Conservation (phyloP, 2,888 invertebrate species). For the Norana najaformis region DNA sequence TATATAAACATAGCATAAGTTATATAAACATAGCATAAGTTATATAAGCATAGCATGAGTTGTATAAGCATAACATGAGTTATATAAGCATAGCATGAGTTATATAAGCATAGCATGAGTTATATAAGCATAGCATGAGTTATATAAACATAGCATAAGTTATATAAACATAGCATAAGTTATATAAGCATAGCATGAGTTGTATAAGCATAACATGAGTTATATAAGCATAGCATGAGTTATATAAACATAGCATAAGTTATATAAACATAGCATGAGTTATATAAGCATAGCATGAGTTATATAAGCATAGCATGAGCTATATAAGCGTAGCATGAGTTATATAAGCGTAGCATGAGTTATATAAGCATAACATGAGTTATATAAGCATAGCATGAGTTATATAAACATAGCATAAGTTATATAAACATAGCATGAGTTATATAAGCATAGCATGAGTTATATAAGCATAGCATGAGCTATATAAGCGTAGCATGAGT, state of each 20-base stretch:
- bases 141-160: too few species aligned
- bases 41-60: not conserved
- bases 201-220: not conserved
- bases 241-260: too few species aligned
- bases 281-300: not conserved
- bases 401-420: too few species aligned
- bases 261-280: not conserved
- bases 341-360: not conserved
- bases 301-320: not conserved
- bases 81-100: not conserved
- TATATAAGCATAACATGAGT: not conserved
- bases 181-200: not conserved
- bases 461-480: not conserved
- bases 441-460: not conserved
- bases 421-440: not conserved
- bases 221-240: not conserved
- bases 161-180: not conserved
- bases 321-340: not conserved
- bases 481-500: not conserved
- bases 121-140: not conserved
- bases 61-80: not conserved
- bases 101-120: not conserved
- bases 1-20: not conserved
- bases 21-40: too few species aligned
- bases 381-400: not conserved